Evolutionary conservation across 2,797 vertebrate species (phyloP).

Genomic region (Huso huso): DNA sequence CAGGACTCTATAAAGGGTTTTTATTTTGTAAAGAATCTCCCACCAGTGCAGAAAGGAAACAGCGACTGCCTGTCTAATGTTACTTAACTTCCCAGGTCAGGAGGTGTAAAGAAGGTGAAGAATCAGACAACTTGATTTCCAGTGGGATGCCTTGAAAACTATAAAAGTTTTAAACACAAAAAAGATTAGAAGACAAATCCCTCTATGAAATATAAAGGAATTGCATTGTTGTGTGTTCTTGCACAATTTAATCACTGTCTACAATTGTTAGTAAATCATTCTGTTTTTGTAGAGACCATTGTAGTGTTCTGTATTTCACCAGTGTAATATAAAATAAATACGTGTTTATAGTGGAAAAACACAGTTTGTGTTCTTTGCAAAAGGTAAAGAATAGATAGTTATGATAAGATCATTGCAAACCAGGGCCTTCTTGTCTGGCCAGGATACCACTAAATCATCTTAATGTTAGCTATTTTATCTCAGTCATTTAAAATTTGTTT

Average conservation of each 20-base stretch:
- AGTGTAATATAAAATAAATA: constrained; percentile 36
- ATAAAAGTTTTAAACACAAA: constrained; percentile 27
- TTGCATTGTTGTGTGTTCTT: constrained; percentile 46
- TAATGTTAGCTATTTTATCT: constrained; percentile 73
- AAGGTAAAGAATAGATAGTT: constrained; percentile 50
- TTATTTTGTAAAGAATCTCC: background rate
- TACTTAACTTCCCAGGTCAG: constrained; percentile 22
- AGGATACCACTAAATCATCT: constrained; percentile 80
- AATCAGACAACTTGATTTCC: background rate
- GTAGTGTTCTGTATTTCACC: background rate
- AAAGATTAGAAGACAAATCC: constrained; percentile 26
- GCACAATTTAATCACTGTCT: constrained; percentile 61
- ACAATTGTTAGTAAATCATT: constrained; percentile 29
- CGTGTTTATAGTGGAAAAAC: constrained; percentile 52
- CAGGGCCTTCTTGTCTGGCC: constrained; percentile 48
- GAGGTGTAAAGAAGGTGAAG: constrained; percentile 15
- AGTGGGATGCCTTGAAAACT: constrained; percentile 10
- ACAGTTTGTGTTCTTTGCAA: constrained; percentile 26
- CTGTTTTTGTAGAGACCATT: background rate
- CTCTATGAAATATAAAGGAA: constrained; percentile 30
- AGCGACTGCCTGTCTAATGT: constrained; percentile 19
- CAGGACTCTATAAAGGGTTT: background rate
- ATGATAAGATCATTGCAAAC: constrained; percentile 38
- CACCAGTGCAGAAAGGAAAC: constrained; percentile 23
- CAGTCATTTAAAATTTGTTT: constrained; percentile 38